Evolutionary conservation across 2,797 vertebrate genomes (phyloP), one percentile per base, ranked within the genome.

Genomic region (Leptoclinus maculatus): DNA sequence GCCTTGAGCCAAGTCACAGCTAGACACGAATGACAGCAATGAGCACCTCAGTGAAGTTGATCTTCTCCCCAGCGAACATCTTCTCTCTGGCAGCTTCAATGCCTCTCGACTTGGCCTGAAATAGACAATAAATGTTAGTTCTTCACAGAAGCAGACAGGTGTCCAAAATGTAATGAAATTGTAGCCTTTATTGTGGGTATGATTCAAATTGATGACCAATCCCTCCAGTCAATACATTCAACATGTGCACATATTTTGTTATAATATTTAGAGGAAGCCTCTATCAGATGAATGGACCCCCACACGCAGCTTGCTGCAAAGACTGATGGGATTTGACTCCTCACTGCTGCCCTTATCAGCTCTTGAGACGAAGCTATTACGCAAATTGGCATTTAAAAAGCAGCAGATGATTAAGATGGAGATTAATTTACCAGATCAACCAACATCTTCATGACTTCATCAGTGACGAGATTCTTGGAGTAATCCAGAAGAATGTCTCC

Each of bases 31-130:
- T 51, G 51, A 7, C 38, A 62, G 34, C 49, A 58, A 41, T 19
- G 12, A 76, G 78, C 89, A 99, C 98, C 98, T 99, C 98, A 0
- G 98, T 99, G 90, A 97, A 98, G 94, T 99, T 99, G 88, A 99
- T 99, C 95, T 97, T 99, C 77, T 97, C 96, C 19, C 98, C 98
- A 1, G 59, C 90, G 89, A 98, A 99, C 98, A 99, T 99, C 80
- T 78, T 94, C 57, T 97, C 95, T 62, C 97, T 96, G 53, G 97
- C 97, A 9, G 93, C 92, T 81, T 98, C 97, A 76, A 99, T 93
- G 2, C 96, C 97, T 83, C 98, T 95, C 17, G 98, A 97, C 91
- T 96, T 97, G 2, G 95, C 98, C 98, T 99, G 41, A 21, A 79
- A 62, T 56, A 41, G 43, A 85, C 34, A 71, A 60, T 7, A 70